Evolutionary conservation across 2,113 vertebrate species (phyloP).

Genomic region (Melanotaenia duboulayi): DNA sequence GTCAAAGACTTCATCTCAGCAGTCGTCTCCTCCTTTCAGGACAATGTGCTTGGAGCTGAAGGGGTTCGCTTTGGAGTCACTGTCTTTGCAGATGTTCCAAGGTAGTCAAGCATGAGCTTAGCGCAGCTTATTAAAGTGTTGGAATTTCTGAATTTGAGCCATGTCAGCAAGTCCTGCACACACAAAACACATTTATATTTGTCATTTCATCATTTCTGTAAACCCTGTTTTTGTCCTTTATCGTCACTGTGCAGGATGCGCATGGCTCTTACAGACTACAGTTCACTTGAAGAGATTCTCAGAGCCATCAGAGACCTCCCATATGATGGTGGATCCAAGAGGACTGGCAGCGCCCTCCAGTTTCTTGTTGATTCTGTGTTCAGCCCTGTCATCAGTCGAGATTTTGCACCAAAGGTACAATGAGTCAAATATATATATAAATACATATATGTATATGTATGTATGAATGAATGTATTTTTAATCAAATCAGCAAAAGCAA

Average conservation of each 20-base stretch:
- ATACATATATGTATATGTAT: no score
- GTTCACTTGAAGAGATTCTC: constrained; percentile 78
- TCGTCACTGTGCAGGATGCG: constrained; percentile 80
- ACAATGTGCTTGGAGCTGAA: constrained; percentile 70
- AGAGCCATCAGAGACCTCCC: constrained; percentile 80
- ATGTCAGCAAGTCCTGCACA: neutral
- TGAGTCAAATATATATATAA: no score
- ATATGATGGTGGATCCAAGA: constrained; percentile 80
- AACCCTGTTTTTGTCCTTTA: constrained; percentile 8
- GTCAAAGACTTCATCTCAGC: constrained; percentile 84
- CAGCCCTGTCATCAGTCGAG: constrained; percentile 71
- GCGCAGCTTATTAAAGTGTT: neutral
- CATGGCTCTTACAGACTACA: constrained; percentile 85
- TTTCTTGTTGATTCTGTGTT: constrained; percentile 83
- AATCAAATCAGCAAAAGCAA: neutral
- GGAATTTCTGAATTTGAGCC: neutral
- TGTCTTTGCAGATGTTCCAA: constrained; percentile 83
- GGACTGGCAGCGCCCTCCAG: constrained; percentile 80
- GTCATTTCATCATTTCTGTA: neutral
- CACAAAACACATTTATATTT: neutral
- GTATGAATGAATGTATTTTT: no score
- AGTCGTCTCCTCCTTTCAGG: constrained; percentile 80
- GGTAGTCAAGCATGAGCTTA: constrained; percentile 69
- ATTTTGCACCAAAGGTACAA: constrained; percentile 87
- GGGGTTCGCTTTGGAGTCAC: constrained; percentile 87